phyloP scores from a whole-genome alignment of 2,888 invertebrate species.

The Galerucella pusilla region DNA sequence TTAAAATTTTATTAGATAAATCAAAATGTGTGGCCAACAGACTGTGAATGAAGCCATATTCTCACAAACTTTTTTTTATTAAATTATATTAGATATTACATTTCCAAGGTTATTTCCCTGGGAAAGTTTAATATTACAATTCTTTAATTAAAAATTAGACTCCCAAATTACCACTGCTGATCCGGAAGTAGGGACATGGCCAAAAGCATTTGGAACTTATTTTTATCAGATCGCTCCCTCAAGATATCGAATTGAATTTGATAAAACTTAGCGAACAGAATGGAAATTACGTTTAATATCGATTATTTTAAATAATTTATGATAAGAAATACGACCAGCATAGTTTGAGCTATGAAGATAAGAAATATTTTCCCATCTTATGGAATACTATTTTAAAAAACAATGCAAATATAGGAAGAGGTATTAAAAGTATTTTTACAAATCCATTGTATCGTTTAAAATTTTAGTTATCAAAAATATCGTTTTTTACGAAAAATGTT shows the following conservation, averaged over 20 bases:
- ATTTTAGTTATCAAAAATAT: background rate
- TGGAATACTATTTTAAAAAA: too few relatives aligned
- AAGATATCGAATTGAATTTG: background rate
- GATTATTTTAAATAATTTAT: conserved; percentile 7
- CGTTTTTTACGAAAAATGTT: background rate
- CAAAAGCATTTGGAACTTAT: background rate
- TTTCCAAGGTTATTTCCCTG: too few relatives aligned
- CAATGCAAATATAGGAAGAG: too few relatives aligned
- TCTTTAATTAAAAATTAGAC: background rate
- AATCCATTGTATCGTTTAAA: too few relatives aligned
- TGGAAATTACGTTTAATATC: background rate
- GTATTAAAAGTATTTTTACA: too few relatives aligned
- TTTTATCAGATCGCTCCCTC: background rate
- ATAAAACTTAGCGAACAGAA: background rate
- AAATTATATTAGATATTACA: too few relatives aligned
- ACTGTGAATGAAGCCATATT: too few relatives aligned
- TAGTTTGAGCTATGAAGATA: background rate
- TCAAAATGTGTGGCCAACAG: too few relatives aligned
- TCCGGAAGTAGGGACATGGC: background rate
- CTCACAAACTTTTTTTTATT: too few relatives aligned
- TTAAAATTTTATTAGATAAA: too few relatives aligned
- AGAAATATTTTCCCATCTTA: too few relatives aligned
- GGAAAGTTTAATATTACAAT: too few relatives aligned
- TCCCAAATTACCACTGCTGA: background rate
- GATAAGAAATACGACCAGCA: background rate